Evolutionary conservation across 2,888 invertebrate species (phyloP), one percentile per base, ranked within the genome.

Genomic region (Ophioninae sp.): DNA sequence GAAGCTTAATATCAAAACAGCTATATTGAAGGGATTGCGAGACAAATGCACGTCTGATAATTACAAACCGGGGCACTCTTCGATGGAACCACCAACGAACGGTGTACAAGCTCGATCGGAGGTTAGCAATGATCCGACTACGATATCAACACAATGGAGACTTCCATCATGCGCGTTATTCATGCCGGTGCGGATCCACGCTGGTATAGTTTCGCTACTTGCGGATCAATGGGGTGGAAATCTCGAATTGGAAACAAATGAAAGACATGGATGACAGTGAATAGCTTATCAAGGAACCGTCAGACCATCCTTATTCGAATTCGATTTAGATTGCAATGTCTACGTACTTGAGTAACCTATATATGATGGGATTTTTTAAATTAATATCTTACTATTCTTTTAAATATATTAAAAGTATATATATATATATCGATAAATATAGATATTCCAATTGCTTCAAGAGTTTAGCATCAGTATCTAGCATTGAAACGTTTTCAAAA

Each of bases 31-130:
- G 17, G 58, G 77, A 63, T 37, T 64, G 80, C 30, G 80, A 58
- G 76, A 67, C 67, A 41, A 63, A 68, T 44, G 56, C 75, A 39
- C 72, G 30, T 74, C 6, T 61, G 75, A 72, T 84, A 75, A 84
- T 84, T 81, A 81, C 79, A 84, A 79, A 72, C 75, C 71, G 75
- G 61, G 61, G 22, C 67, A 71, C 39, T 56, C 39, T 61, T 51
- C 23, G 80, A 80, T 69, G 72, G 75, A 51, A 75, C 84, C 80
- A 68, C 81, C 65, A 67, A 73, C 84, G 58, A 86, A 84, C 85
- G 82, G 75, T 81, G 84, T 17, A 17, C 13, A 17, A 51, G 13
- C 73, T 79, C 79, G 71, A 56, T 72, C n/a, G 39, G 10, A 10
- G 59, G 78, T 75, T 75, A 63, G 63, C 68, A 59, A 73, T 72